Base-by-base conservation (phyloP, 2,888 invertebrate species). In the Steromphala cineraria region DNA sequence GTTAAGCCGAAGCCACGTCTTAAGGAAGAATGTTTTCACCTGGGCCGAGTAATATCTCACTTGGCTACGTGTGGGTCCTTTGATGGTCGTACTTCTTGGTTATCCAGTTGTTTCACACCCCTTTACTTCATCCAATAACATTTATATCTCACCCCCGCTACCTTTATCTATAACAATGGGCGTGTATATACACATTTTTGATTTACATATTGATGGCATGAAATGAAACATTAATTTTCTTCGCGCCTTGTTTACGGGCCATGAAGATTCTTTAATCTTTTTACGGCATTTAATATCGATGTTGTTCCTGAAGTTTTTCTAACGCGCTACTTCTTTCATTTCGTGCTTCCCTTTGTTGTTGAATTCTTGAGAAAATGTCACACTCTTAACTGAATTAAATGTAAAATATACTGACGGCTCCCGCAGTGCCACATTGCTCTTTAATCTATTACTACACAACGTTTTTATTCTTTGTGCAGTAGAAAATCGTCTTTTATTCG, bases 151-250 rank as follows among this genome's bases (percentile, higher is more conserved):
- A 15, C 71, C 71, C 71, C 19, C 19, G 40, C 19, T 10, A 36
- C 10, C 36, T 71, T 36, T 71, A 71, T 71, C 17, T 28, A n/a
- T 36, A 71, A 71, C 71, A 71, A 40, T 71, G 71, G 10, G 71
- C 36, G 36, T 19, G 0, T 15, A 71, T 71, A 71, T n/a, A 71
- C 31, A 7, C 36, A 36, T 71, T 71, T 62, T 71, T 71, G 71
- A 71, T 71, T 71, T 71, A 71, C 71, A 71, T 71, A 71, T 71
- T 71, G 71, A 71, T 71, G 36, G 71, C 31, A 71, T 71, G 71
- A 71, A 36, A 71, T 71, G 36, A 40, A 71, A 71, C 71, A 36
- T 36, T 71, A 71, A 71, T 71, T 40, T 71, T 36, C 71, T 36
- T 71, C 36, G 28, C 71, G 19, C 19, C 19, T 31, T 71, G 36